Conservation (phyloP, 2,888 invertebrate genomes). For the Frankliniella intonsa region DNA sequence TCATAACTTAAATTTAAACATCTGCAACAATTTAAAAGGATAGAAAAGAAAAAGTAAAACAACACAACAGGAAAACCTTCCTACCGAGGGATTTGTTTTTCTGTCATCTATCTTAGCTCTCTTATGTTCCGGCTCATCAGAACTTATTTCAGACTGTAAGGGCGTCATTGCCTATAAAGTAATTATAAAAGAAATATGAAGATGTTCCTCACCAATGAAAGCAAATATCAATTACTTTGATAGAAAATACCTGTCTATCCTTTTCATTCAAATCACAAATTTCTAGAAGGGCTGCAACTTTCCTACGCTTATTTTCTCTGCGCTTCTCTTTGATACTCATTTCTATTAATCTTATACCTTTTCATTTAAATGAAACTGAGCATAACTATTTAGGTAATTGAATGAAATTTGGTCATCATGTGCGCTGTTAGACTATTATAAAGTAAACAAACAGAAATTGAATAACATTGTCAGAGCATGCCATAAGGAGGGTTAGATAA, state of each 20-base stretch:
- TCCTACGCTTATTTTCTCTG: background rate
- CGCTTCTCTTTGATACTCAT: background rate
- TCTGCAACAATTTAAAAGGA: background rate
- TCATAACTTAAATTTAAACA: no score
- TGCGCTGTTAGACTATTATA: no score
- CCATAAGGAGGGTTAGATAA: no score
- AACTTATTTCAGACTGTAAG: background rate
- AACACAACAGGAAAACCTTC: background rate
- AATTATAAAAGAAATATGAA: background rate
- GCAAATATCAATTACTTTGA: background rate
- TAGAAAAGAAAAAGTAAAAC: background rate
- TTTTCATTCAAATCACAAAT: background rate
- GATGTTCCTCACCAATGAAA: background rate
- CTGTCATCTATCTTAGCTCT: background rate
- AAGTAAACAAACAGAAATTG: no score
- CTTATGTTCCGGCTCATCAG: background rate
- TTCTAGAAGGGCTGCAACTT: background rate
- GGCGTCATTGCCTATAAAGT: background rate
- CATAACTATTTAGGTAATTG: no score
- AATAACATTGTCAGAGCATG: no score
- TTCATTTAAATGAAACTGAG: no score
- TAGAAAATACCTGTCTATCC: background rate
- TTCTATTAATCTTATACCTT: no score
- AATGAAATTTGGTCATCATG: no score
- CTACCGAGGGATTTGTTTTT: background rate